Conservation (phyloP, 1,140 invertebrate species). For the Musca vetustissima region DNA sequence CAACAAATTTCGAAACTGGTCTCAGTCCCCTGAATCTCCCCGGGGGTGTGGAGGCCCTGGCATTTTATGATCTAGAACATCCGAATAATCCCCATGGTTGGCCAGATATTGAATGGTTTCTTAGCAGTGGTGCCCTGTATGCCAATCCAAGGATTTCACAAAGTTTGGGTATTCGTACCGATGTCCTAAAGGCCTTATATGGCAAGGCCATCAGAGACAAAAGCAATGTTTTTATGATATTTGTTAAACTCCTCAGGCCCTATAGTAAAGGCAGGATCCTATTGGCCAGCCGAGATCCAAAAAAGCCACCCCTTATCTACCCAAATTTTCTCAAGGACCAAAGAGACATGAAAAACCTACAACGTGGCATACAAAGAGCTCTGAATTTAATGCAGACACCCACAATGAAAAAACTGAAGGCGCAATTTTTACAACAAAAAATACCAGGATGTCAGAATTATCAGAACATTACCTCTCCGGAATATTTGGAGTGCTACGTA, state of each 20-base stretch:
- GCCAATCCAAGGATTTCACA: constrained; percentile 76
- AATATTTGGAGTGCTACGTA: constrained; percentile 84
- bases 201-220: constrained; percentile 70
- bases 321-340: constrained; percentile 85
- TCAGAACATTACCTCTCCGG: constrained; percentile 70
- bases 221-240: constrained; percentile 83
- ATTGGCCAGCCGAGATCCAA: constrained; percentile 76
- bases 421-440: constrained; percentile 70
- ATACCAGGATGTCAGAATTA: constrained; percentile 75
- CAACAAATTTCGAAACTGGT: constrained; percentile 74
- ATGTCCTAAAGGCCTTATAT: constrained; percentile 76
- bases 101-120: constrained; percentile 85
- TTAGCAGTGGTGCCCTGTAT: constrained; percentile 81
- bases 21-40: constrained; percentile 79
- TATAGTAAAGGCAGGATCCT: constrained; percentile 76
- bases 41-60: constrained; percentile 82
- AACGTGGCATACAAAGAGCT: constrained; percentile 79
- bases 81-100: constrained; percentile 71
- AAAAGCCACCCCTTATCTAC: constrained; percentile 81
- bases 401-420: constrained; percentile 68
- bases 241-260: constrained; percentile 76
- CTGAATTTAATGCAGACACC: constrained; percentile 62
- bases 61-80: constrained; percentile 80
- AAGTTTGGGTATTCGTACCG: constrained; percentile 78
- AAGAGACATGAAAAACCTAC: constrained; percentile 72